Conservation (phyloP, 2,113 vertebrate species). For the Dipodomys stephensi region DNA sequence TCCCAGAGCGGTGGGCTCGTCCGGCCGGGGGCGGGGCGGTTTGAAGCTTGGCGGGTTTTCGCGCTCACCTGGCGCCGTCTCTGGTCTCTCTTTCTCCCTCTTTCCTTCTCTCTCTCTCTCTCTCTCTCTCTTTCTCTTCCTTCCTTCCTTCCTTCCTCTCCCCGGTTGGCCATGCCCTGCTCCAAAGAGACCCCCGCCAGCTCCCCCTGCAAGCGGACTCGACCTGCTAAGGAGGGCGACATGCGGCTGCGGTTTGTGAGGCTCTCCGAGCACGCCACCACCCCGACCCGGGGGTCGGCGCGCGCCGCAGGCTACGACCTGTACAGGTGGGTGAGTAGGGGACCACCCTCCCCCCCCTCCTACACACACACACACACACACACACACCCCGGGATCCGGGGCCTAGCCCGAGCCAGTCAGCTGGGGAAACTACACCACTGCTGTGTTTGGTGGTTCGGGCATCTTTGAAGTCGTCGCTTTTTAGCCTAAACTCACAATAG, state of each 20-base stretch:
- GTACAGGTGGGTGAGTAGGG: conserved; percentile 91
- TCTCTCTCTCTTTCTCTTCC: rapidly evolving
- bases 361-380: too few species aligned
- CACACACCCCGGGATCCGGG: rapidly evolving
- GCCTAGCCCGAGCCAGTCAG: neutral
- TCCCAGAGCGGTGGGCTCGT: neutral
- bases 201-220: conserved; percentile 88
- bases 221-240: neutral
- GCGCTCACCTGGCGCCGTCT: rapidly evolving
- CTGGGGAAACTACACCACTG: neutral
- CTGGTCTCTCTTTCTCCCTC: rapidly evolving
- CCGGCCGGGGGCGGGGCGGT: neutral
- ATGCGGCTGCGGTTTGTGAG: conserved; percentile 89
- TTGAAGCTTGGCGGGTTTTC: rapidly evolving
- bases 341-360: too few species aligned
- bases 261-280: conserved; percentile 92
- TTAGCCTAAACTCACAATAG: neutral
- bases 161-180: conserved; percentile 86
- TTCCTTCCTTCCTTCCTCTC: rapidly evolving
- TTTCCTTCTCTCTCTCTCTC: rapidly evolving
- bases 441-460: too few species aligned
- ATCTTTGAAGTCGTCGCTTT: neutral
- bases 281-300: conserved; percentile 91
- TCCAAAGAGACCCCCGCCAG: conserved; percentile 73
- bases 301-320: conserved; percentile 96